A percentile compares a stretch with the other conserved stretches of the same genome.
Conservation (phyloP, 2,797 vertebrate species). For the Macropus fuliginosus region DNA sequence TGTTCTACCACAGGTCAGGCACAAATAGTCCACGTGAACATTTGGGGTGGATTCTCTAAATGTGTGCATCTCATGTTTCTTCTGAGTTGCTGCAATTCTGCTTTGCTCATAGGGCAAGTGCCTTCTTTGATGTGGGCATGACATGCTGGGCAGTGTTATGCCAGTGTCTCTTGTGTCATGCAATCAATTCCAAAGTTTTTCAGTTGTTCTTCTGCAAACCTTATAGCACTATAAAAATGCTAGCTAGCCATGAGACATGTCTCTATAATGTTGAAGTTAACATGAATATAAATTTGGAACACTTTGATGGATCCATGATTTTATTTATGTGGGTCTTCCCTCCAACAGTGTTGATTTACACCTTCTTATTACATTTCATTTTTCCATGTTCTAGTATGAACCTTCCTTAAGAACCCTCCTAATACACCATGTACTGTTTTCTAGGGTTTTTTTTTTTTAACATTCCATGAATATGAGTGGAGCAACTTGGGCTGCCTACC, state of each 20-base stretch:
- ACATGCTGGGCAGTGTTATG: background rate
- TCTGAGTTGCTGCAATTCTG: background rate
- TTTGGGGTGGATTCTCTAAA: background rate
- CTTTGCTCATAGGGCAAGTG: background rate
- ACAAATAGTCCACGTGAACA: background rate
- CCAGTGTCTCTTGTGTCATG: background rate
- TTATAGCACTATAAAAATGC: background rate
- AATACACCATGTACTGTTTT: background rate
- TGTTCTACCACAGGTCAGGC: background rate
- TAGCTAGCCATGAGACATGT: background rate
- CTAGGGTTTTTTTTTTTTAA: background rate
- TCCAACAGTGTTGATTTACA: background rate
- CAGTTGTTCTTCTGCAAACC: background rate
- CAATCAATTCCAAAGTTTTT: background rate
- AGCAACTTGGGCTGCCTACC: background rate
- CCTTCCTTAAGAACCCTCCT: background rate
- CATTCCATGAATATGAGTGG: background rate
- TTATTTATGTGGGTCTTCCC: background rate
- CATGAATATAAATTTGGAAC: background rate
- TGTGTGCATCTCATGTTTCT: background rate
- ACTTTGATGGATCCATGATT: background rate
- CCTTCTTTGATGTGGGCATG: background rate
- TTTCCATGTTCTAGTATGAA: background rate
- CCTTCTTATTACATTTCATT: background rate
- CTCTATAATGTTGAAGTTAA: background rate